Conservation (phyloP, 1,140 invertebrate species). For the Drosophila kurseongensis region DNA sequence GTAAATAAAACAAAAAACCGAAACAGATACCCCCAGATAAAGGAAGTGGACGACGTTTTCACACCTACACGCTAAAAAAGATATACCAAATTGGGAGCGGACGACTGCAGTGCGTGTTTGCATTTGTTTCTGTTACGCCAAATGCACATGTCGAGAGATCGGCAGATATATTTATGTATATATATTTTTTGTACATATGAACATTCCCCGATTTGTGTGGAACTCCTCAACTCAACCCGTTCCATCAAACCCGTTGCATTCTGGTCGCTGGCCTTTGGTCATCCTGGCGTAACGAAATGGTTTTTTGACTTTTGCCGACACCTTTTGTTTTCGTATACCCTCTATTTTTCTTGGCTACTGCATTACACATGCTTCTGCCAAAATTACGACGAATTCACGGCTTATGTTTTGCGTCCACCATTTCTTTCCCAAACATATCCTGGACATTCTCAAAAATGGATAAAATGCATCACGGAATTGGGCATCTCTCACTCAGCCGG, state of each 20-base stretch:
- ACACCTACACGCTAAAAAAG: conserved; percentile 65
- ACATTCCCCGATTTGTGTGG: conserved; percentile 30
- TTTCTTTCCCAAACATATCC: conserved; percentile 18
- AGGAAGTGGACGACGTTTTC: conserved; percentile 60
- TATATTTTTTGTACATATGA: background rate
- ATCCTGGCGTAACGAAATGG: conserved; percentile 52
- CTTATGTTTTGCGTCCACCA: conserved; percentile 43
- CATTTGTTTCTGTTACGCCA: conserved; percentile 56
- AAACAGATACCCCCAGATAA: conserved; percentile 38
- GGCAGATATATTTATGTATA: conserved; percentile 19
- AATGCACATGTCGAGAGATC: conserved; percentile 42
- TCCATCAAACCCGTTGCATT: background rate
- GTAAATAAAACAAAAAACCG: conserved; percentile 5
- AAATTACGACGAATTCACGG: conserved; percentile 56
- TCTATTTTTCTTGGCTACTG: conserved; percentile 44
- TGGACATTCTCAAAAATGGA: conserved; percentile 54
- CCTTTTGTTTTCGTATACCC: conserved; percentile 6
- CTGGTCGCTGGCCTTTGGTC: conserved; percentile 57
- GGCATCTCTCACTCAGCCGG: conserved; percentile 36
- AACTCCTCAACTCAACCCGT: conserved; percentile 38
- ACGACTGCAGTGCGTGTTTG: conserved; percentile 52
- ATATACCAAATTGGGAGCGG: conserved; percentile 40
- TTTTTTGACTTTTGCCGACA: conserved; percentile 60
- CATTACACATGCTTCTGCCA: conserved; percentile 51
- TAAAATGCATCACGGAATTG: conserved; percentile 31